phyloP scores from a whole-genome alignment of 2,113 vertebrate genomes.

The Equus przewalskii region DNA sequence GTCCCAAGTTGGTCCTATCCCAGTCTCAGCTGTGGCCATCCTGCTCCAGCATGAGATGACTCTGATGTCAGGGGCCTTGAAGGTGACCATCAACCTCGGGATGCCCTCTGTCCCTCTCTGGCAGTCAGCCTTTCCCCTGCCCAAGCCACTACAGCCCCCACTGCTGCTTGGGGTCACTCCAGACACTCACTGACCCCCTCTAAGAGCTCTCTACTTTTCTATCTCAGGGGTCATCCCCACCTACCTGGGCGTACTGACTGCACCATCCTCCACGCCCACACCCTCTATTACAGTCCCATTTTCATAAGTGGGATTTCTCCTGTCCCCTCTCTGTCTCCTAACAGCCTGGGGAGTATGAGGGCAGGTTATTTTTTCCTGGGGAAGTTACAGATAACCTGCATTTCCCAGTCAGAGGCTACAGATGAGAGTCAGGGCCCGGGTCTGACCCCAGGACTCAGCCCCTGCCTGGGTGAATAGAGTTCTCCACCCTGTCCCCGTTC shows the following conservation, averaged over 20 bases:
- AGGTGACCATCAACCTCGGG: neutral
- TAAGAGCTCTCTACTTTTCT: neutral
- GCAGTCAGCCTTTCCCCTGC: neutral
- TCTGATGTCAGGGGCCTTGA: neutral
- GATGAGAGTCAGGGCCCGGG: neutral
- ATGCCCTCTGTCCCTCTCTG: neutral
- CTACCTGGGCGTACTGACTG: too few species aligned
- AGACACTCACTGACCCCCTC: neutral
- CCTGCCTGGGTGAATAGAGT: neutral
- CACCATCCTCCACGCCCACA: fast-evolving
- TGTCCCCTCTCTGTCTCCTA: neutral
- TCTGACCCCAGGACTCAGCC: neutral
- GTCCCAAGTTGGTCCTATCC: neutral
- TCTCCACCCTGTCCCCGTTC: neutral
- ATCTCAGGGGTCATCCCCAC: fast-evolving
- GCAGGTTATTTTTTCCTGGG: neutral
- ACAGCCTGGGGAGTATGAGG: neutral
- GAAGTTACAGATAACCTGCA: neutral
- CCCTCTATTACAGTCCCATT: neutral
- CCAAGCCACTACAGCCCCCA: neutral
- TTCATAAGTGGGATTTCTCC: neutral
- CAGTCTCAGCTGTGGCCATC: neutral
- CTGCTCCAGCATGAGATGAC: neutral
- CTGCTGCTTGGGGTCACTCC: neutral
- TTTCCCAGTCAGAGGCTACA: neutral